Base-by-base conservation (phyloP, 2,888 invertebrate species). In the Gymnoscelis rufifasciata region DNA sequence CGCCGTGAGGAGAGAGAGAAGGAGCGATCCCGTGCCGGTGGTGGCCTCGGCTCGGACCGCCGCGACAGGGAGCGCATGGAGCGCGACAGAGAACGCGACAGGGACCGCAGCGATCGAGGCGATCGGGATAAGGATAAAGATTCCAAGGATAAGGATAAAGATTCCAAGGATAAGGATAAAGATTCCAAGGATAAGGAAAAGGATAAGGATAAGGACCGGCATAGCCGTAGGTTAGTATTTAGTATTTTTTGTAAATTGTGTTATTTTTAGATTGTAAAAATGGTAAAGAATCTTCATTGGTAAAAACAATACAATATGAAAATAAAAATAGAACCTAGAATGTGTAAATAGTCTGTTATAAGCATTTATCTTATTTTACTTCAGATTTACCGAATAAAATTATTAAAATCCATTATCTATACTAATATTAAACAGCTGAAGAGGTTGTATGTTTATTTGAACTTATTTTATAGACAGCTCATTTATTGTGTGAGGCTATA, bases 41-140 rank as follows among this genome's bases (percentile, higher is more conserved):
- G 80, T 12, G 84, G 84, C 0, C 74, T 84, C 11, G 88, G 87
- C 2, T 83, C 83, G 1, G 86, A 83, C 49, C 57, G 82, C 5
- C 74, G 86, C 0, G 87, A 88, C 53, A 57, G 88, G 7, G 88
- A 87, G 49, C 74, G 87, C 24, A 83, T 80, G 75, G 87, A 88
- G 31, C 63, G 82, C 0, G 88, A 88, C 45, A 65, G 81, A 3
- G 83, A 84, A 28, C 65, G 83, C 1, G 84, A 84, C 27, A 60
- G 74, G 6, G 78, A 78, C 7, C 66, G 76, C 23, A 67, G 68
- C 13, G 67, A 70, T 0, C 47, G 68, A 1, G 56, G 52, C n/a
- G 57, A 56, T 10, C 41, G 53, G 12, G 66, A 70, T 7, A 64
- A 65, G 38, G 66, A 67, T 13, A 50, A 47, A 11, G 56, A 35